Percentiles rank a stretch among this genome's conserved stretches.
Conservation (phyloP, 30 jellyfish, hydroid and myxozoan species). For the Turritopsis dohrnii region DNA sequence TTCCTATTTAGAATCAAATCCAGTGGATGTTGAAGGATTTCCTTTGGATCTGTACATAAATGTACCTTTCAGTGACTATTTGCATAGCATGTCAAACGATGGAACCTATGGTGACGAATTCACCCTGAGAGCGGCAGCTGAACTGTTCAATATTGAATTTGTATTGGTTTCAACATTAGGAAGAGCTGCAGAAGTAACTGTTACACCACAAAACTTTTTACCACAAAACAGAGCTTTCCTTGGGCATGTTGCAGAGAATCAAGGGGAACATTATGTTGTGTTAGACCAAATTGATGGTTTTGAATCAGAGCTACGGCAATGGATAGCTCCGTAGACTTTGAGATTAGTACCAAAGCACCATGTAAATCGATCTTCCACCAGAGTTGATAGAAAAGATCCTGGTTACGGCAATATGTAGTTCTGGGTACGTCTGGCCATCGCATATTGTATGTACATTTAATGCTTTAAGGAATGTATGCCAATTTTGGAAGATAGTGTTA, state of each 20-base stretch:
- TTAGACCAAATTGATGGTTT: no score
- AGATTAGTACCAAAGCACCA: no score
- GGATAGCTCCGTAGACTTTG: no score
- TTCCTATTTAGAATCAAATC: not conserved
- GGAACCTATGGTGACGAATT: constrained; percentile 12
- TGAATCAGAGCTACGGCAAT: no score
- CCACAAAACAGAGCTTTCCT: not conserved
- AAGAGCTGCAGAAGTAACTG: not conserved
- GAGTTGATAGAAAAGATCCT: no score
- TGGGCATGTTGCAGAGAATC: constrained; percentile 8
- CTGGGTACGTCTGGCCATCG: no score
- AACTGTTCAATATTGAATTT: not conserved
- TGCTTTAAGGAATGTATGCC: no score
- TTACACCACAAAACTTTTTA: not conserved
- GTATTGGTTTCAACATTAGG: constrained; percentile 4
- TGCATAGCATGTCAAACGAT: not conserved
- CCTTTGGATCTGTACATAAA: not conserved
- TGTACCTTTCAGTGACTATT: not conserved
- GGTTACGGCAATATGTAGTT: no score
- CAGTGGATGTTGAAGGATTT: not conserved
- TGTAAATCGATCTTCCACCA: no score
- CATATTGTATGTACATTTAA: no score
- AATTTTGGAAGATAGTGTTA: no score
- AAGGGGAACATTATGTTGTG: not conserved
- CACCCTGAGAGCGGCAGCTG: constrained; percentile 6